A percentile compares a stretch with the other conserved stretches of the same genome.
These are phyloP conservation scores for Luperina testacea DNA, from an alignment of 2,888 invertebrate species.

Conservation along the genomic window DNA sequence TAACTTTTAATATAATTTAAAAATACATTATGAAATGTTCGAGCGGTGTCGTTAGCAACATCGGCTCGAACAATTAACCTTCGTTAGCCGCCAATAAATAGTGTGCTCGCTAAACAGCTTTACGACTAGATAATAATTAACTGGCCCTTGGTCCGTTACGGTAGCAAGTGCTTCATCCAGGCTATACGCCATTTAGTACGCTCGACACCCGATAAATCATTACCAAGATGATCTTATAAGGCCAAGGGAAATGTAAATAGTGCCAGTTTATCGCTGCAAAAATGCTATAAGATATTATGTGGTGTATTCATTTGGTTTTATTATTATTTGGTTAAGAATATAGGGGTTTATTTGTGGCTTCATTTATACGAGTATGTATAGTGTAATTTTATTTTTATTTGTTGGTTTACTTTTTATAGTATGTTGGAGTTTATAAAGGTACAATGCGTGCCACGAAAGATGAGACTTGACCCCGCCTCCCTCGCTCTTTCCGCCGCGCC, in stretches of 20 bases:
- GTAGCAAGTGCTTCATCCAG: constrained; percentile 77
- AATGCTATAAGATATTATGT: constrained; percentile 35
- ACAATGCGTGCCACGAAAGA: too few species aligned
- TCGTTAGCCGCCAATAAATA: constrained; percentile 85
- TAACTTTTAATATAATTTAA: constrained; percentile 64
- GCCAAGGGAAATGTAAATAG: constrained; percentile 58
- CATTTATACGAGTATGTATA: background rate
- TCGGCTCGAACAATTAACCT: constrained; percentile 81
- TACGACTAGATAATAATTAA: constrained; percentile 84
- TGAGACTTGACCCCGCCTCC: too few species aligned
- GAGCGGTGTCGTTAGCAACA: constrained; percentile 71
- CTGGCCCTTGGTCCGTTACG: constrained; percentile 76
- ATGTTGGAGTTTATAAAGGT: background rate
- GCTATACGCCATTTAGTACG: constrained; percentile 71
- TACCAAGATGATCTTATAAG: constrained; percentile 62
- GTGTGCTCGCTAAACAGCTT: constrained; percentile 79
- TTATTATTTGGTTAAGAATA: constrained; percentile 15
- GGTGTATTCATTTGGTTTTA: constrained; percentile 18
- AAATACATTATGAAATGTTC: constrained; percentile 62
- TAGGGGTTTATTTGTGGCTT: constrained; percentile 8
- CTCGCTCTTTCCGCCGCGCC: too few species aligned
- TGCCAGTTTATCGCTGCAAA: constrained; percentile 53
- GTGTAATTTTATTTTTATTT: background rate
- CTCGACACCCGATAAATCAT: constrained; percentile 75
- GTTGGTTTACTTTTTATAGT: background rate